Base-by-base conservation (phyloP, 2,797 vertebrate species). In the Columba guinea region DNA sequence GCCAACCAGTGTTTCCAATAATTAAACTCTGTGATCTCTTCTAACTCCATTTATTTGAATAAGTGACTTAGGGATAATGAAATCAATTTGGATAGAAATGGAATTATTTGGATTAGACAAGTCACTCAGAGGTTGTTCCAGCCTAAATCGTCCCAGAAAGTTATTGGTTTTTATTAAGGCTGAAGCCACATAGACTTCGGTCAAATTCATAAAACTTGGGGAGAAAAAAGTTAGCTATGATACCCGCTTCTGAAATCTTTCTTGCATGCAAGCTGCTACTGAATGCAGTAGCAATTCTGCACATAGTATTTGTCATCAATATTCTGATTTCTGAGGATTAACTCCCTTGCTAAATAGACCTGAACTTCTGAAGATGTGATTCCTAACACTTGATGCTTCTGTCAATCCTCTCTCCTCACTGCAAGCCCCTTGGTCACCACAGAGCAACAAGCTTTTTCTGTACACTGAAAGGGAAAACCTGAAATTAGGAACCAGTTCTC, bases 1-100 rank as follows among this genome's bases (percentile, higher is more conserved):
- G 91, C 96, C 86, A 97, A 64, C 77, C 71, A 87, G 13, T 84
- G 91, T 94, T 96, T 96, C 79, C 84, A 96, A 84, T 93, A 93
- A 97, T 96, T 96, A 94, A 94, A 67, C 53, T 90, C 84, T 89
- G 60, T 94, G 95, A 95, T 95, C 64, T 88, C 74, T 87, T 81
- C 85, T 89, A 74, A 94, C 41, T 97, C 70, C 70, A 84, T 91
- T 90, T 91, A 81, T 79, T 95, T 91, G 86, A 96, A 94, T 83
- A 84, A 90, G 81, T 88, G 4, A 84, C 67, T 93, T 90, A 19
- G 52, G 94, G 74, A 74, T 94, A 96, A 96, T 94, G 77, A 95
- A 93, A 96, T 94, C 83, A 94, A 37, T 95, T 95, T 91, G 74
- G 83, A 91, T 65, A 90, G 80, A 84, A 94, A 91, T 80, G 28